Evolutionary conservation across 2,888 invertebrate species (phyloP), one percentile per base, ranked within the genome.

Genomic region (Prosopocoilus inquinatus): DNA sequence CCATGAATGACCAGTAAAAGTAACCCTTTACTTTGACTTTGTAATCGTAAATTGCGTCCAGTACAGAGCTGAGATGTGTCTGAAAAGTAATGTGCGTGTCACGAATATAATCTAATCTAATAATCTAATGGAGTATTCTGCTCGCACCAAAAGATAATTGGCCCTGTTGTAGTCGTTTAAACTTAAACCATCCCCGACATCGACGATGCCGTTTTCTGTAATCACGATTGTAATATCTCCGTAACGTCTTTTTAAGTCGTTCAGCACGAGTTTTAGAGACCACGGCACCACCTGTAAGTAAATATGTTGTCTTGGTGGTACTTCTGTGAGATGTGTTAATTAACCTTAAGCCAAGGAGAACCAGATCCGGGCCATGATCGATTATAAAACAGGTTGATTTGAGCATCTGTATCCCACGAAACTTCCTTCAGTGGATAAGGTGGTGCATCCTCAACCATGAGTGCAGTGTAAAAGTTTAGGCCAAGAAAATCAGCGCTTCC

Each of bases 1-100:
- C 91, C 72, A 90, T 79, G 7, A 92, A 75, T 58, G 86, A 86
- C 89, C 90, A 90, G 52, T 85, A 83, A 0, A 86, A 82, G 67
- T 90, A 91, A 0, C 86, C 89, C 2, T 78, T 67, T 1, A 86
- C 78, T 36, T 75, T 75, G 55, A 82, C 83, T 0, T 80, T 78
- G 67, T 85, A 85, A 39, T 79, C 77, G 0, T 70, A 64, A 0
- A 86, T 67, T 1, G 82, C 82, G 1, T 73, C 64, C 39, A 79
- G 73, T 4, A 82, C 34, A 0, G 78, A 66, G 3, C 74, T 68
- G 9, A 82, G 64, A 58, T 82, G 80, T 0, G 72, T 67, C 63
- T 66, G 13, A 43, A 16, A 43, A 5, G 13, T 43, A 13, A 13
- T n/a, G 13, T n/a, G 13, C 20, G 20, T 9, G 43, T 4, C 7